Evolutionary conservation across 2,113 vertebrate genomes (phyloP).

Genomic region (Sylvilagus bachmani): DNA sequence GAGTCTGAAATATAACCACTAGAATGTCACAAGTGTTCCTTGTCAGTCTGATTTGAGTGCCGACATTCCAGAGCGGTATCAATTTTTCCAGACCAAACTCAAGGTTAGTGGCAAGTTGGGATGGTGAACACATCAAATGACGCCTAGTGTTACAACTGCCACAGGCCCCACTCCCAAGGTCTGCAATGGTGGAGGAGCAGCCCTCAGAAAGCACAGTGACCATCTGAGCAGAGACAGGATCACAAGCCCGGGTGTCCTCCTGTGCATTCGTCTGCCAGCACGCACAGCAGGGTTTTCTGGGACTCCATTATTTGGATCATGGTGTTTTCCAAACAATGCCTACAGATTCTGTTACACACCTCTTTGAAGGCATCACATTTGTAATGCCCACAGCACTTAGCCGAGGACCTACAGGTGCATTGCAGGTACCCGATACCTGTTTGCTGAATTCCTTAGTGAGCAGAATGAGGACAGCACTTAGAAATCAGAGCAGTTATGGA

Average conservation of each 20-base stretch:
- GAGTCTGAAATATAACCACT: not conserved
- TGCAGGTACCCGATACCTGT: not conserved
- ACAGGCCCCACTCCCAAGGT: not conserved
- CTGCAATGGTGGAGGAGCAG: not conserved
- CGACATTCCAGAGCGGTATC: slow-evolving; percentile 42
- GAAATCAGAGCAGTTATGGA: not conserved
- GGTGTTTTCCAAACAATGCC: not conserved
- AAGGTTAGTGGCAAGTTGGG: not conserved
- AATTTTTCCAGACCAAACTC: slow-evolving; percentile 25
- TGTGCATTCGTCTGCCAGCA: not conserved
- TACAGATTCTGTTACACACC: not conserved
- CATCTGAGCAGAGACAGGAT: not conserved
- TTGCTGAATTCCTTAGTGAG: not conserved
- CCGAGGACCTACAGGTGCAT: not conserved
- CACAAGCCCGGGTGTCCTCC: not conserved
- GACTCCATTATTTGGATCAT: not conserved
- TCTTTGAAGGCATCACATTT: not conserved
- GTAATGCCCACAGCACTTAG: not conserved
- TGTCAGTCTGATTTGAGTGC: slow-evolving; percentile 8
- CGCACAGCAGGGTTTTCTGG: not conserved
- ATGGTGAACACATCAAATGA: not conserved
- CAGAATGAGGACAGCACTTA: not conserved
- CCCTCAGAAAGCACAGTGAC: not conserved
- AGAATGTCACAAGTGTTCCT: not conserved
- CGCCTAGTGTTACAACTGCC: not conserved